Conservation (phyloP, 2,888 invertebrate genomes). For the Mythimna pallens region DNA sequence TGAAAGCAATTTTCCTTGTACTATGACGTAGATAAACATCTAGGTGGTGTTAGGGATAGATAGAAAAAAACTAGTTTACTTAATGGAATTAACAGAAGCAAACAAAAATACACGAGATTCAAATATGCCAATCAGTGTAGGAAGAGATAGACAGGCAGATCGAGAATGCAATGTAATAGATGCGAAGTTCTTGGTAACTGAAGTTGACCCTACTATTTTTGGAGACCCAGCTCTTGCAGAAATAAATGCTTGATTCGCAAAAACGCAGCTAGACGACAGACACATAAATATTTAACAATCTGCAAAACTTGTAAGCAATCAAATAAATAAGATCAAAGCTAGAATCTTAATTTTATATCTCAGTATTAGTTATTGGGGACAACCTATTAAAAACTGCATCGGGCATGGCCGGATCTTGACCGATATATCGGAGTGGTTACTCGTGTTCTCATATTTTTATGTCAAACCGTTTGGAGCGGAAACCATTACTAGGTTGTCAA, state of each 20-base stretch:
- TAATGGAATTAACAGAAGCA: background rate
- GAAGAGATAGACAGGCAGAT: conserved; percentile 3
- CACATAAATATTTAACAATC: conserved; percentile 26
- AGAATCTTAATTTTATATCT: conserved; percentile 41
- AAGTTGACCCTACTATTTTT: conserved; percentile 10
- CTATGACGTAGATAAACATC: conserved; percentile 13
- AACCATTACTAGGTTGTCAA: conserved; percentile 64
- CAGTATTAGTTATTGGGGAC: conserved; percentile 45
- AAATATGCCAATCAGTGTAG: conserved; percentile 38
- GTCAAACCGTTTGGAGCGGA: conserved; percentile 62
- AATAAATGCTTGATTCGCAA: background rate
- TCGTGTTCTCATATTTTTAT: conserved; percentile 73
- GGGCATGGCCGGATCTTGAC: conserved; percentile 68
- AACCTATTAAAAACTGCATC: conserved; percentile 61
- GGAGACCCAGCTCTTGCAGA: background rate
- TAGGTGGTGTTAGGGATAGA: background rate
- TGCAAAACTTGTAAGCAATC: conserved; percentile 41
- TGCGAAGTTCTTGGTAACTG: background rate
- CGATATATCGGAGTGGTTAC: conserved; percentile 69
- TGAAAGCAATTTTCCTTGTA: background rate
- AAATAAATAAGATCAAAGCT: conserved; percentile 61
- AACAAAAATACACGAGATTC: conserved; percentile 20
- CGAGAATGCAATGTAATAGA: background rate
- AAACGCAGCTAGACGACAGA: background rate
- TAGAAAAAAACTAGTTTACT: no score